These are phyloP conservation scores for Cephalopholis sonnerati DNA, from an alignment of 2,113 vertebrate genomes.

Conservation along the genomic window DNA sequence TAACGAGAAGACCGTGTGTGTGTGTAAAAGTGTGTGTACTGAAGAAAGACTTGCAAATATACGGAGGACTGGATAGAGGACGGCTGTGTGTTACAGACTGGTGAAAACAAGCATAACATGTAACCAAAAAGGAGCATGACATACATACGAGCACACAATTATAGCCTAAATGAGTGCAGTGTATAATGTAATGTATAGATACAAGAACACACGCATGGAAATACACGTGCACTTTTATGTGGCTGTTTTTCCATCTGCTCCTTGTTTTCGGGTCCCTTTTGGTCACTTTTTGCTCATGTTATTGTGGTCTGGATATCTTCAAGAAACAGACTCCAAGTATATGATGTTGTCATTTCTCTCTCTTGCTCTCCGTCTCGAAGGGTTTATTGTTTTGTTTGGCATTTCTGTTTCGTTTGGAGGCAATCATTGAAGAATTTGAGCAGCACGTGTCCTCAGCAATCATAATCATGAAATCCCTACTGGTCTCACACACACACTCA, in stretches of 20 bases:
- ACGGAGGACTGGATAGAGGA: neutral
- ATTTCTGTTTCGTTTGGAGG: constrained; percentile 67
- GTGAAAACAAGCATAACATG: constrained; percentile 3
- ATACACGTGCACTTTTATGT: constrained; percentile 47
- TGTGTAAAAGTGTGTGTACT: neutral
- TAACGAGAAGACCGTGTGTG: constrained; percentile 16
- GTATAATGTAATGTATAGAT: constrained; percentile 15
- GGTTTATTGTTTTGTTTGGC: constrained; percentile 76
- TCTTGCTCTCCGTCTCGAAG: constrained; percentile 44
- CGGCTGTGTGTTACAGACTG: neutral
- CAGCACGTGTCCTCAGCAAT: constrained; percentile 76
- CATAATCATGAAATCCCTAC: constrained; percentile 73
- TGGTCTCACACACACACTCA: constrained; percentile 35
- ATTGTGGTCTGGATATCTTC: constrained; percentile 81
- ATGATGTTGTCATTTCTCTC: constrained; percentile 62
- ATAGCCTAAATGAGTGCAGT: constrained; percentile 16
- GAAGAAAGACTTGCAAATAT: neutral
- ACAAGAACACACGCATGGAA: constrained; percentile 39
- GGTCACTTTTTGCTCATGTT: constrained; percentile 74
- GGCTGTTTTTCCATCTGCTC: constrained; percentile 79
- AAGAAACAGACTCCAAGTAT: constrained; percentile 61
- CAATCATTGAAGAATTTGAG: constrained; percentile 76
- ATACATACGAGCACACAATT: neutral
- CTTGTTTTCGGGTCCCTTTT: constrained; percentile 76
- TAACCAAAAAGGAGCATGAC: neutral